Conservation (phyloP, 1,140 invertebrate genomes). For the Pseudomyrmex gracilis region DNA sequence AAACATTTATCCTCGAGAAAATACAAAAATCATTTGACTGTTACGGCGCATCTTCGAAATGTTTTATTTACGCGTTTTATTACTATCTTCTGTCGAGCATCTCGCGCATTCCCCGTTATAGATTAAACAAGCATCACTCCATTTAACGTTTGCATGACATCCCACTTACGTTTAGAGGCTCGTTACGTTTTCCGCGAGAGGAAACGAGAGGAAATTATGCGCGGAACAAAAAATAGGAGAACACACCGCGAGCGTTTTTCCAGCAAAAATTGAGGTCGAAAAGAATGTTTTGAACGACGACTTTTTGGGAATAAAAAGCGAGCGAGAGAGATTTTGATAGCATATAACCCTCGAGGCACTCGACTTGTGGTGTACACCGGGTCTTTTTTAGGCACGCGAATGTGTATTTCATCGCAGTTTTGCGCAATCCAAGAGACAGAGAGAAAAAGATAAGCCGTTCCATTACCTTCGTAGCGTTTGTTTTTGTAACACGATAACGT, state of each 20-base stretch:
- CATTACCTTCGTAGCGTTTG: neutral
- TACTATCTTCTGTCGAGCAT: too few species aligned
- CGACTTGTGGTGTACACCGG: neutral
- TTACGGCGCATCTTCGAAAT: neutral
- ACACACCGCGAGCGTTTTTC: conserved; percentile 29
- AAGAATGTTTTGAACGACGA: conserved; percentile 40
- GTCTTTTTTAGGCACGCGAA: conserved; percentile 15
- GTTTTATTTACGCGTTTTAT: too few species aligned
- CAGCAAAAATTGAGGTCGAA: conserved; percentile 40
- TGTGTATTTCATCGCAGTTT: conserved; percentile 15
- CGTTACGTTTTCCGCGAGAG: conserved; percentile 15
- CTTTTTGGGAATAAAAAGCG: conserved; percentile 47
- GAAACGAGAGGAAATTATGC: conserved; percentile 6
- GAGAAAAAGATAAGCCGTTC: neutral
- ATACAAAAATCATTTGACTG: neutral
- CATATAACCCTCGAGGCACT: conserved; percentile 23
- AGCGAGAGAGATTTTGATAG: conserved; percentile 30
- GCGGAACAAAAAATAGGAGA: neutral
- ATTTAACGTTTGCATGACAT: conserved; percentile 16
- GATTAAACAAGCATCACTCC: too few species aligned
- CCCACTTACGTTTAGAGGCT: conserved; percentile 28
- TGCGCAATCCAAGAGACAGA: neutral
- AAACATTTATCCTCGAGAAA: too few species aligned
- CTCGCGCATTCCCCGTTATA: too few species aligned
- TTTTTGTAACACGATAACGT: neutral